Evolutionary conservation across 2,113 vertebrate species (phyloP), one percentile per base, ranked within the genome.

Genomic region (Symphodus melops): DNA sequence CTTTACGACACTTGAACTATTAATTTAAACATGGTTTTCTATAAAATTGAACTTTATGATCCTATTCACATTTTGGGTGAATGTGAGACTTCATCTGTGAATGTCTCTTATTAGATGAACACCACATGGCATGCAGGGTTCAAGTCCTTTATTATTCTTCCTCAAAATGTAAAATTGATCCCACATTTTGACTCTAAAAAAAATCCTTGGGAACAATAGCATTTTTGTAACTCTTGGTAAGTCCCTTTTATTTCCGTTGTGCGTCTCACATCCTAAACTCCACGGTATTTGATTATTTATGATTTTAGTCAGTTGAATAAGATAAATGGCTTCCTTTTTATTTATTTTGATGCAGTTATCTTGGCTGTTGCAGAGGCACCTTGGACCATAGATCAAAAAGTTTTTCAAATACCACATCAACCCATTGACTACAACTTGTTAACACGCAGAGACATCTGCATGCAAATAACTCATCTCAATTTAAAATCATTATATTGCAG

Each of bases 281-380:
- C n/a, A 14, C 16, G 42, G 12, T 20, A 53, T 72, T 41, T 75
- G 58, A 83, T 59, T 54, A 57, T 63, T 76, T 33, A n/a, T 41
- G n/a, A 8, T 57, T 65, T 25, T 11, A 64, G 52, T 63, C 53
- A 71, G 8, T 48, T 33, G 0, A 37, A n/a, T 33, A 28, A 77
- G 55, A 61, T 68, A 10, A 79, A 21, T 67, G 33, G 20, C 20
- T 83, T 62, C 51, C 44, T 55, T 77, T 56, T 77, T 56, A 81
- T 73, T 68, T 81, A 42, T 56, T 80, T 82, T 5, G 42, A 75
- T 81, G 25, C 41, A 70, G 42, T 76, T 72, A 28, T 64, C 25
- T 49, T 62, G 5, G 52, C 61, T 71, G 58, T n/a, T 25, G 5
- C 37, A 77, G 65, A 67, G 63, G 56, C 51, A 61, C 65, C 39